Conservation (phyloP, 1,140 invertebrate species). For the Trichoplusia ni region DNA sequence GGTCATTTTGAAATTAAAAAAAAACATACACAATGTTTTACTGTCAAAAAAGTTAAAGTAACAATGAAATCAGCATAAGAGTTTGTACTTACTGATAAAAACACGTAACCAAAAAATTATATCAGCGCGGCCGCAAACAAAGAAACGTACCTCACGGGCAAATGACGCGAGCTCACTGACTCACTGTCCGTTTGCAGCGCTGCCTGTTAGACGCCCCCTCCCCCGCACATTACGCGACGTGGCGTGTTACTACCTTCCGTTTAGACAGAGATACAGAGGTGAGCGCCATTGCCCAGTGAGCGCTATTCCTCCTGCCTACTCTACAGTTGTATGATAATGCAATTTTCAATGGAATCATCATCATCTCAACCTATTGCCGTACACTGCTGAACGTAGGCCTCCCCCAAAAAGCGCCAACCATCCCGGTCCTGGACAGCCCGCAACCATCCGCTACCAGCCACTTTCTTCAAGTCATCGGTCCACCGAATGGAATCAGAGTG, state of each 20-base stretch:
- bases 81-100: constrained; percentile 31
- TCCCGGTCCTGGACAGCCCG: no score
- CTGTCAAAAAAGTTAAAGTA: constrained; percentile 14
- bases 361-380: no score
- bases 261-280: no score
- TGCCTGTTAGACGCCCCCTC: constrained; percentile 22
- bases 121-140: constrained; percentile 36
- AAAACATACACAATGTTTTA: constrained; percentile 21
- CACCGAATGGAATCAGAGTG: no score
- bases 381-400: no score
- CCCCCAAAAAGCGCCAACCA: no score
- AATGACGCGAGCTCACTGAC: constrained; percentile 24
- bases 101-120: constrained; percentile 32
- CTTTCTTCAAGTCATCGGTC: no score
- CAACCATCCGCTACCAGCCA: no score
- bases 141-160: constrained; percentile 36
- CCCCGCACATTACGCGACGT: constrained; percentile 13
- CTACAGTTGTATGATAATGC: no score
- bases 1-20: constrained; percentile 29
- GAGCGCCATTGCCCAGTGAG: no score
- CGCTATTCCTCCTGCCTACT: no score
- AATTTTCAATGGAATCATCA: no score
- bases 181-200: not conserved
- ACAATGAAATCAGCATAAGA: constrained; percentile 30
- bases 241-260: constrained; percentile 31